A percentile compares a stretch with the other conserved stretches of the same genome.
These are phyloP conservation scores for Anseranas semipalmata DNA, from an alignment of 2,113 vertebrate species.

Conservation along the genomic window DNA sequence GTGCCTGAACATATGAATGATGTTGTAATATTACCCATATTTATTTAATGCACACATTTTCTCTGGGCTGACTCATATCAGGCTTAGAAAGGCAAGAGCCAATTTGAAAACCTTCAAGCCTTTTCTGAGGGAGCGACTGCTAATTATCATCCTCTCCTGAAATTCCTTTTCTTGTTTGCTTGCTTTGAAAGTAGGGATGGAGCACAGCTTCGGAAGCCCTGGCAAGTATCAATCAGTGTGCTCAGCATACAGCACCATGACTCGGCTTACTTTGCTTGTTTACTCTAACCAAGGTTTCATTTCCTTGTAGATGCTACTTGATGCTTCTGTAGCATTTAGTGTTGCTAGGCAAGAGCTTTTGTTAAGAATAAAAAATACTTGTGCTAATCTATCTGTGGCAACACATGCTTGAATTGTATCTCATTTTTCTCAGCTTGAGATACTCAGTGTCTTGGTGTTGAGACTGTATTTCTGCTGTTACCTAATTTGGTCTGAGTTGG, in stretches of 20 bases:
- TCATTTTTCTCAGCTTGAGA: slow-evolving; percentile 40
- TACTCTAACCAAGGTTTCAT: slow-evolving; percentile 48
- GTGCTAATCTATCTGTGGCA: slow-evolving; percentile 34
- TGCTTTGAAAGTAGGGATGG: neutral
- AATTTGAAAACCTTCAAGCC: neutral
- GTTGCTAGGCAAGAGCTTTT: slow-evolving; percentile 39
- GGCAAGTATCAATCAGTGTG: slow-evolving; percentile 37
- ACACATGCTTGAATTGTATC: slow-evolving; percentile 4
- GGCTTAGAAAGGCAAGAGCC: neutral
- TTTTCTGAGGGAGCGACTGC: slow-evolving; percentile 6
- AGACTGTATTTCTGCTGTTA: slow-evolving; percentile 22
- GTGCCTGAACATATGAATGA: neutral
- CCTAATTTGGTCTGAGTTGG: slow-evolving; percentile 16
- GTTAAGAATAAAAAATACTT: slow-evolving; percentile 28
- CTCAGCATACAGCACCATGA: neutral
- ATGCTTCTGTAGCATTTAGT: slow-evolving; percentile 34
- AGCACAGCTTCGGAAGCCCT: neutral
- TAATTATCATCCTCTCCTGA: slow-evolving; percentile 1
- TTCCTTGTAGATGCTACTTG: slow-evolving; percentile 50
- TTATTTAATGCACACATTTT: neutral
- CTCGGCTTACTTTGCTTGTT: slow-evolving; percentile 15
- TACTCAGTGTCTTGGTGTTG: slow-evolving; percentile 6
- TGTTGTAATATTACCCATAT: neutral
- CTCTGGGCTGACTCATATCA: neutral
- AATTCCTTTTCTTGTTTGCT: slow-evolving; percentile 9